Conservation (phyloP, 2,888 invertebrate genomes). For the Zhuqinia jingwanae region DNA sequence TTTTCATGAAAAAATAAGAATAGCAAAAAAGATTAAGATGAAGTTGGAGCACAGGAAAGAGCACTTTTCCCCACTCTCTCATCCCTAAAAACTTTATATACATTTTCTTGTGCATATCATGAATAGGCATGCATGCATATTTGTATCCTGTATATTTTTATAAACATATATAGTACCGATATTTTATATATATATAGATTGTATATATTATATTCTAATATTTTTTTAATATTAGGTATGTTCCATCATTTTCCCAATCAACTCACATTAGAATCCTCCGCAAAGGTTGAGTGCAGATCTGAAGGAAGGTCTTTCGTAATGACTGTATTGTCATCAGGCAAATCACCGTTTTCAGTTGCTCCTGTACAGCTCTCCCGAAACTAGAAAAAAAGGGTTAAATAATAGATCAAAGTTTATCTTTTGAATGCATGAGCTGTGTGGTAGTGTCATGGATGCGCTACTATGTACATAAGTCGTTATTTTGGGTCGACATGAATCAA, state of each 20-base stretch:
- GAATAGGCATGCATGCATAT: too few relatives aligned
- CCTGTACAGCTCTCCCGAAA: slow-evolving; percentile 71
- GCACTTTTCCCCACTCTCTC: neutral
- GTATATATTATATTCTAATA: too few relatives aligned
- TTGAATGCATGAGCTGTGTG: neutral
- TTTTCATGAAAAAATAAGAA: slow-evolving; percentile 52
- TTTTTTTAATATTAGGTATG: neutral
- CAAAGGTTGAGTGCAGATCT: slow-evolving; percentile 78
- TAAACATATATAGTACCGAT: too few relatives aligned
- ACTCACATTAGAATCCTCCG: slow-evolving; percentile 78
- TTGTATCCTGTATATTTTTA: too few relatives aligned
- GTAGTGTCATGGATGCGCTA: too few relatives aligned
- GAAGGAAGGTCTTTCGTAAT: slow-evolving; percentile 77
- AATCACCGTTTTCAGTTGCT: slow-evolving; percentile 77
- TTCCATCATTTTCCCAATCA: neutral
- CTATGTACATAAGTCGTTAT: too few relatives aligned
- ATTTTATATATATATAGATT: too few relatives aligned
- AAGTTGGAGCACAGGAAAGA: neutral
- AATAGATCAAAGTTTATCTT: neutral
- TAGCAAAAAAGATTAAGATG: slow-evolving; percentile 50
- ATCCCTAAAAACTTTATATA: neutral
- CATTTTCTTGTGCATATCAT: neutral
- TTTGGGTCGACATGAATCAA: neutral
- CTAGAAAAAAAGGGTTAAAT: slow-evolving; percentile 49
- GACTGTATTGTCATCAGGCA: slow-evolving; percentile 75